phyloP scores from a whole-genome alignment of 2,888 invertebrate genomes.

The Megamerina dolium region DNA sequence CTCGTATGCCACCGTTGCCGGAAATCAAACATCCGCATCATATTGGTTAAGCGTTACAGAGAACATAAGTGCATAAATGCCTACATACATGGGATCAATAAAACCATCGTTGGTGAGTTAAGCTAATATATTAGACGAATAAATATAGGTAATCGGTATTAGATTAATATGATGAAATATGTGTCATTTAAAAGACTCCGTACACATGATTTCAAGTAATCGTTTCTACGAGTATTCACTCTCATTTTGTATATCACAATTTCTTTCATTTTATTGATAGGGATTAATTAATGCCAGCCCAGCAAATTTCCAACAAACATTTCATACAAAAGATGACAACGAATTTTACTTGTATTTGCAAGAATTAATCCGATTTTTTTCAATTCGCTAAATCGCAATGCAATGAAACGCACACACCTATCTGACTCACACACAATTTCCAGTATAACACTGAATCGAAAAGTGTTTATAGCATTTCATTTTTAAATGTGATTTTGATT shows the following conservation, averaged over 20 bases:
- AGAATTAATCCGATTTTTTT: conserved; percentile 37
- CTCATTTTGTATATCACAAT: background rate
- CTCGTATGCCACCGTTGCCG: conserved; percentile 45
- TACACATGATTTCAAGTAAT: no score
- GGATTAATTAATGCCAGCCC: conserved; percentile 17
- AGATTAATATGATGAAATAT: background rate
- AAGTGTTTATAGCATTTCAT: no score
- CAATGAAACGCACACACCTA: no score
- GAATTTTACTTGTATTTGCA: conserved; percentile 26
- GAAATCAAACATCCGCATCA: conserved; percentile 43
- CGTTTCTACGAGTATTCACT: background rate
- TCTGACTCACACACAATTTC: no score
- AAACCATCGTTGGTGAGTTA: conserved; percentile 5
- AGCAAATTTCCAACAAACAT: conserved; percentile 12
- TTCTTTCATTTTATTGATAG: background rate
- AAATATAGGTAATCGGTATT: conserved; percentile 1
- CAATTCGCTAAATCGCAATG: conserved; percentile 31
- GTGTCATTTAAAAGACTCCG: no score
- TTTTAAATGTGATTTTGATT: conserved; percentile 34
- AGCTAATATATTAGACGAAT: no score
- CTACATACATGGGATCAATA: conserved; percentile 1
- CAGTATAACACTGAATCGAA: no score
- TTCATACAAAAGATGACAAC: conserved; percentile 31
- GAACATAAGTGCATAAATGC: background rate
- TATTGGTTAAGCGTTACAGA: conserved; percentile 32